Evolutionary conservation across 2,113 vertebrate genomes (phyloP), one percentile per base, ranked within the genome.

Genomic region (Siniperca chuatsi): DNA sequence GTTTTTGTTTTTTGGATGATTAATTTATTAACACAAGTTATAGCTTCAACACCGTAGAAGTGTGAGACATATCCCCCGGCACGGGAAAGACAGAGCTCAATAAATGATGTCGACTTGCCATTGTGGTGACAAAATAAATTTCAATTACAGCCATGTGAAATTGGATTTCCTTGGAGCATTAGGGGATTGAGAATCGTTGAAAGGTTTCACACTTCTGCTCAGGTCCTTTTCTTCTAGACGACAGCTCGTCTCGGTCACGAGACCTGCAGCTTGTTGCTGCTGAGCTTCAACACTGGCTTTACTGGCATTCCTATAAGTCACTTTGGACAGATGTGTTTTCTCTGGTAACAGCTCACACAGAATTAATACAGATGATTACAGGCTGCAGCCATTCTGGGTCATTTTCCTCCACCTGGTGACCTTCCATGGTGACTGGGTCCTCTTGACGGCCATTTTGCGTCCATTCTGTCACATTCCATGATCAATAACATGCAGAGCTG

Each of bases 141-240:
- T 95, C 94, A 95, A 94, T 95, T 96, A 95, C 82, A 50, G 89
- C 90, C 79, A 87, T 90, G 91, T 93, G 92, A 94, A 95, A 96
- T 93, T 94, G 94, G 93, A 95, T 94, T 94, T 95, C 91, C 89
- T 88, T 68, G 87, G 83, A 88, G 89, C 88, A 93, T 93, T 94
- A 94, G 84, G 72, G 89, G 85, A 92, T 89, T 75, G 88, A 92
- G 89, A 79, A 93, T 89, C 82, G 84, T 80, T 92, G 92, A 91
- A 85, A 90, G 90, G 76, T 90, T 93, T 92, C 87, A 90, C 52
- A 35, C 86, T 82, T 77, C 72, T 81, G 82, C 71, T 87, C 85
- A 37, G 75, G 84, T 81, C 60, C 84, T 88, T 94, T 93, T 83
- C 70, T 89, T 92, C 82, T 25, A 79, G 76, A 82, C 74, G 73